Evolutionary conservation across 2,888 invertebrate species (phyloP).

Genomic region (Odontomyia ornata): DNA sequence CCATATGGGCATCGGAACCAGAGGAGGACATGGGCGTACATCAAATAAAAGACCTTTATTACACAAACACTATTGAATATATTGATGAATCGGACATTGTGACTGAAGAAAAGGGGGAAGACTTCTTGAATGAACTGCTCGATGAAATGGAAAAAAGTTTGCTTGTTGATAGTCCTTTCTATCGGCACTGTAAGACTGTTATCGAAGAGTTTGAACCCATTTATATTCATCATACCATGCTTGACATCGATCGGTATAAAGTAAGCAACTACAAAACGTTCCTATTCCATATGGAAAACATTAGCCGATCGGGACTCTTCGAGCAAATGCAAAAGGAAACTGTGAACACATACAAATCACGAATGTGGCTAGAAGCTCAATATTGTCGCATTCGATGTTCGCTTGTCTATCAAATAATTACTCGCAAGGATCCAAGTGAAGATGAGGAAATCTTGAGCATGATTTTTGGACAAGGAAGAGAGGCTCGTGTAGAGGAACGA

Average conservation of each 20-base stretch:
- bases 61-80: constrained; percentile 18
- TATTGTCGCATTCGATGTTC: constrained; percentile 62
- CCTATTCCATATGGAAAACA: constrained; percentile 59
- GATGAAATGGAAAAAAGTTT: constrained; percentile 59
- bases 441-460: constrained; percentile 59
- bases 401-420: constrained; percentile 59
- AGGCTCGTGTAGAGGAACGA: constrained; percentile 57
- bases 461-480: constrained; percentile 61
- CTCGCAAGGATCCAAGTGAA: constrained; percentile 57
- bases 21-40: constrained; percentile 52
- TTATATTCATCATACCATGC: constrained; percentile 59
- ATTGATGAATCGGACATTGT: constrained; percentile 56
- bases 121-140: constrained; percentile 58
- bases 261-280: constrained; percentile 58
- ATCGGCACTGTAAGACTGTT: constrained; percentile 59
- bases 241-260: constrained; percentile 58
- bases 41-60: constrained; percentile 53
- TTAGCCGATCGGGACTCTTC: constrained; percentile 58
- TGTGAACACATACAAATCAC: constrained; percentile 58
- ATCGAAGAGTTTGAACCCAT: constrained; percentile 61
- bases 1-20: constrained; percentile 60
- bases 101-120: constrained; percentile 54
- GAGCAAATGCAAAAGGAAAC: constrained; percentile 58
- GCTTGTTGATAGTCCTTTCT: constrained; percentile 58
- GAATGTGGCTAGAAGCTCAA: constrained; percentile 61